Base-by-base conservation (phyloP, 2,113 vertebrate genomes). In the Eolophus roseicapilla region DNA sequence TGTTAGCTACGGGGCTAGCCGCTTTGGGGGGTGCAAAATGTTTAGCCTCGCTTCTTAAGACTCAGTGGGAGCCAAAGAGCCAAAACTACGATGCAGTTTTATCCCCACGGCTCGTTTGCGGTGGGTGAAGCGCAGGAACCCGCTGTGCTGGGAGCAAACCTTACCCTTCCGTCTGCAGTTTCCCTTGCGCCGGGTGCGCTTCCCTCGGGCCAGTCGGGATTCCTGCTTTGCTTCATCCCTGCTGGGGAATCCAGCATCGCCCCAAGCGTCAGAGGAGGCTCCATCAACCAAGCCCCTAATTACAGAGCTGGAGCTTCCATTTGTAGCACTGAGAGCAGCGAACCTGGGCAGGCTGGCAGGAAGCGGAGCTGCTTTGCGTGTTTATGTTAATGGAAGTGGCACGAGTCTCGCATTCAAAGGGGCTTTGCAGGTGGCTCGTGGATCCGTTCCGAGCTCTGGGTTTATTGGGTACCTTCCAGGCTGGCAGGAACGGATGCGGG, bases 301-400 rank as follows among this genome's bases (percentile, higher is more conserved):
- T 37, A 49, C 67, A 3, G 49, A n/a, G 44, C 71, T 2, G 6
- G 62, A 50, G 52, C 57, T 85, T 16, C 17, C 55, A 76, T 44
- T 46, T 3, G 25, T 29, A 4, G 78, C 1, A 8, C 62, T 6
- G 77, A 86, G 95, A 3, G 64, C 46, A 11, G 62, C 4, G 1
- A 55, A 90, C 21, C 75, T 69, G 92, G 71, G 15, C 81, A 67
- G n/a, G 49, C 6, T n/a, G 82, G 67, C 79, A 93, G 91, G 91
- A 92, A 96, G 88, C 86, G 49, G 39, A 91, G 60, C 31, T 3
- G 4, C 90, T 93, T 90, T 91, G 94, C 86, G 46, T 86, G 52
- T 73, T 79, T 31, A 41, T 86, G 80, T 73, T 81, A 35, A 59
- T 65, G 0, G 20, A 3, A 68, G 35, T 25, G 4, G 39, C 63